Conservation (phyloP, 2,888 invertebrate genomes). For the Galeruca laticollis region DNA sequence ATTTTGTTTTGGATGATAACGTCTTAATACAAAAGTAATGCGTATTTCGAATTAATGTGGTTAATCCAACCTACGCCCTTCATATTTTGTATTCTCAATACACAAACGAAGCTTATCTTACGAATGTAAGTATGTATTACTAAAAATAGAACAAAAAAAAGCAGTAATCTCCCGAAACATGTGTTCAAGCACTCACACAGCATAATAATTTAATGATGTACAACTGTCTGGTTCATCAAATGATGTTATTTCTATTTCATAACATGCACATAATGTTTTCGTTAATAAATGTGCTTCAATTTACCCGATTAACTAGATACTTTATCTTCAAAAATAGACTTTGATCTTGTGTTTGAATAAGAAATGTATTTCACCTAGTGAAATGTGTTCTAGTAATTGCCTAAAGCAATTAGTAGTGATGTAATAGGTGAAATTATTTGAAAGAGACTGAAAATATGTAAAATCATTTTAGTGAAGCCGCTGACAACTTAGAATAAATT, state of each 20-base stretch:
- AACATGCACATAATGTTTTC: background rate
- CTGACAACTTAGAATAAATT: no score
- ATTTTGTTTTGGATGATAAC: no score
- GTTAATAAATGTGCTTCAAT: background rate
- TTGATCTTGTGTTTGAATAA: no score
- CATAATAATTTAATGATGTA: background rate
- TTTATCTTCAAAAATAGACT: no score
- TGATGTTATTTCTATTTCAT: background rate
- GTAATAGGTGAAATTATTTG: no score
- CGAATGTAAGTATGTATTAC: background rate
- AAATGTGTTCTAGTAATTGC: no score
- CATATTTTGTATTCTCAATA: background rate
- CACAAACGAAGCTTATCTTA: conserved; percentile 1
- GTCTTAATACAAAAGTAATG: no score
- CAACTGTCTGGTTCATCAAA: background rate
- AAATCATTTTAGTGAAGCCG: no score
- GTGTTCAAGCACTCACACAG: background rate
- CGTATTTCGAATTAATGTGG: no score
- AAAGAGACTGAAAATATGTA: no score
- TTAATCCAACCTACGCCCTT: background rate
- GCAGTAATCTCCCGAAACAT: background rate
- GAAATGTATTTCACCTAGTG: no score
- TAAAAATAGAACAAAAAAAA: conserved; percentile 3
- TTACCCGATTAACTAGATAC: background rate
- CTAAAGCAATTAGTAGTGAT: no score